Conservation (phyloP, 1,140 invertebrate genomes). For the Ridgeia piscesae region DNA sequence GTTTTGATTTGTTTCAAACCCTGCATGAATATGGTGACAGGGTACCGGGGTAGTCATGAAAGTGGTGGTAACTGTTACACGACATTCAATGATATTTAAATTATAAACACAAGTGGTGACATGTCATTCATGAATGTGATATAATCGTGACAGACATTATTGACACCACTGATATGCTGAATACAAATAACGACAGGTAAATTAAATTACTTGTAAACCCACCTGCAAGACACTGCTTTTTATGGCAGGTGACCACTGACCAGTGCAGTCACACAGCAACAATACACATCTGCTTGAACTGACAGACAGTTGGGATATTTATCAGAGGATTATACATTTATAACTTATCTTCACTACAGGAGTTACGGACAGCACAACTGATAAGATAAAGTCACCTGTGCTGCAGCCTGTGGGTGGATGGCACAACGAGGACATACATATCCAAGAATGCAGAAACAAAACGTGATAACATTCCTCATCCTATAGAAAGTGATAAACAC, state of each 20-base stretch:
- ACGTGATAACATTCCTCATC: slow-evolving; percentile 1
- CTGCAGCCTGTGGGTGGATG: background rate
- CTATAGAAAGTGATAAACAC: background rate
- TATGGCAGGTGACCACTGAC: background rate
- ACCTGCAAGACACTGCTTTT: background rate
- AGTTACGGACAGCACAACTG: background rate
- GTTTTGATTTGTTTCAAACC: background rate
- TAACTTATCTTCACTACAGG: background rate
- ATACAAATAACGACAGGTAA: background rate
- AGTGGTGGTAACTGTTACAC: no score
- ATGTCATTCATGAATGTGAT: background rate
- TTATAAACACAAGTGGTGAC: no score
- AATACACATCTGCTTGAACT: background rate
- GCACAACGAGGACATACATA: background rate
- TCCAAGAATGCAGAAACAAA: background rate
- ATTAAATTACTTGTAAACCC: background rate
- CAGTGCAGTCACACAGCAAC: background rate
- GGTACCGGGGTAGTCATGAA: no score
- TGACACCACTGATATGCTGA: background rate
- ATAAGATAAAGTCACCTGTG: background rate
- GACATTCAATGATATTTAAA: no score
- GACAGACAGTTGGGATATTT: background rate
- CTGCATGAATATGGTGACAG: background rate
- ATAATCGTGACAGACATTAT: background rate
- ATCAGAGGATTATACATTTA: slow-evolving; percentile 1